Base-by-base conservation (phyloP, 2,888 invertebrate species). In the Campoplex nolae region DNA sequence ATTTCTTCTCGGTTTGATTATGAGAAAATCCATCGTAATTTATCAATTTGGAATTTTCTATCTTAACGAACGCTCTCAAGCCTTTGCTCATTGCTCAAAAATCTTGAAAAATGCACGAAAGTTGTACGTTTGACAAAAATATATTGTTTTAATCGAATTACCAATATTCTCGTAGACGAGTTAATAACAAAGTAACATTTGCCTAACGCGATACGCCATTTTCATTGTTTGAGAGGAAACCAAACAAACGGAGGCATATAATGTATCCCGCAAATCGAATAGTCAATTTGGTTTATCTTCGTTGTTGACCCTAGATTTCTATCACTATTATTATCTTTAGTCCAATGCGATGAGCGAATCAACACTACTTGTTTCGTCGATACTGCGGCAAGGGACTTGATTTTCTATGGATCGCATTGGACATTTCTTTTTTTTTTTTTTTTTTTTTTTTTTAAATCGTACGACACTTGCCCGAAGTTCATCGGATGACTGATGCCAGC, bases 261-360 rank as follows among this genome's bases (percentile, higher is more conserved):
- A 23, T 48, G 51, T 48, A 74, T 45, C 48, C 70, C 75, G 48
- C 79, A 80, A 73, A 79, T 84, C 68, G 67, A 84, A 79, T 62
- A 74, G 28, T 56, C 48, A 80, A 51, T 73, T 75, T 75, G 58
- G 42, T 62, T 84, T 67, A 74, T 68, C 38, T 56, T 35, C 48
- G 68, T 45, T 67, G 73, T 35, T 74, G 45, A 23, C 45, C 56
- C 28, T 74, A 82, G 74, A 75, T 75, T 74, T 75, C 54, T 51
- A 58, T 45, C 38, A n/a, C 68, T 38, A 13, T 38, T 45, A 45
- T 2, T 18, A 74, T 48, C 54, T 74, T 68, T 16, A 77, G 11
- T 35, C 4, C 38, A 23, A 35, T 1, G 16, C 13, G 35, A 11
- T n/a, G 51, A 67, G 45, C 42, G 28, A 45, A 70, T 70, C 16